A percentile compares a stretch with the other conserved stretches of the same genome.
phyloP scores from a whole-genome alignment of 2,888 invertebrate species.

The Marronus borbonicus region DNA sequence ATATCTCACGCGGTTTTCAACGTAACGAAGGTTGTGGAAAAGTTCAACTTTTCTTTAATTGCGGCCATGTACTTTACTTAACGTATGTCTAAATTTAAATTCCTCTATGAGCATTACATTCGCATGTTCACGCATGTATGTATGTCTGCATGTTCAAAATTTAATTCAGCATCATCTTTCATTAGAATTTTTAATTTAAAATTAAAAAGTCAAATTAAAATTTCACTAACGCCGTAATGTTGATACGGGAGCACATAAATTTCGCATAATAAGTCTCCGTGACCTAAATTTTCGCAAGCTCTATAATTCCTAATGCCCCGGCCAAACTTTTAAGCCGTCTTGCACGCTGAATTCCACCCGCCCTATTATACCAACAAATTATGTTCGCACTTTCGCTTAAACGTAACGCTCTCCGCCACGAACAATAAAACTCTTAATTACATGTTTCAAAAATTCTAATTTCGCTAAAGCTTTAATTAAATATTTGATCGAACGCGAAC shows the following conservation, averaged over 20 bases:
- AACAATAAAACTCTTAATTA: slow-evolving; percentile 45
- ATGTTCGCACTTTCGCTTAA: slow-evolving; percentile 42
- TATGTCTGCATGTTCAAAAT: slow-evolving; percentile 2
- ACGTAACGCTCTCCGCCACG: slow-evolving; percentile 17
- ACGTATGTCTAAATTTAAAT: slow-evolving; percentile 4
- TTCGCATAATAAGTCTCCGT: slow-evolving; percentile 38
- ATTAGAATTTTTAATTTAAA: slow-evolving; percentile 37
- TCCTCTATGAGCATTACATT: neutral
- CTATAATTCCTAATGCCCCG: slow-evolving; percentile 39
- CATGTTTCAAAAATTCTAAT: slow-evolving; percentile 41
- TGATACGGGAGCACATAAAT: slow-evolving; percentile 44
- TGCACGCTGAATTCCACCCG: slow-evolving; percentile 34
- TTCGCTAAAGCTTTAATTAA: slow-evolving; percentile 39
- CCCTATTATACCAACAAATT: slow-evolving; percentile 41
- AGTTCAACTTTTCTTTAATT: neutral
- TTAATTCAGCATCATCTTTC: slow-evolving; percentile 25
- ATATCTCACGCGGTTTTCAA: neutral
- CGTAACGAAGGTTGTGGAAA: neutral
- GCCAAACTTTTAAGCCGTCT: slow-evolving; percentile 41
- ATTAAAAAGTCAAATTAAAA: slow-evolving; percentile 44
- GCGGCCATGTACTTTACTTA: neutral
- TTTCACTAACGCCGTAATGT: slow-evolving; percentile 36
- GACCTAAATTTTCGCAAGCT: slow-evolving; percentile 37
- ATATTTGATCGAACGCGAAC: slow-evolving; percentile 37
- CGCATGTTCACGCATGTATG: neutral